A percentile compares a stretch with the other conserved stretches of the same genome.
phyloP scores from a whole-genome alignment of 1,140 invertebrate genomes.

The Drosophila burlai region DNA sequence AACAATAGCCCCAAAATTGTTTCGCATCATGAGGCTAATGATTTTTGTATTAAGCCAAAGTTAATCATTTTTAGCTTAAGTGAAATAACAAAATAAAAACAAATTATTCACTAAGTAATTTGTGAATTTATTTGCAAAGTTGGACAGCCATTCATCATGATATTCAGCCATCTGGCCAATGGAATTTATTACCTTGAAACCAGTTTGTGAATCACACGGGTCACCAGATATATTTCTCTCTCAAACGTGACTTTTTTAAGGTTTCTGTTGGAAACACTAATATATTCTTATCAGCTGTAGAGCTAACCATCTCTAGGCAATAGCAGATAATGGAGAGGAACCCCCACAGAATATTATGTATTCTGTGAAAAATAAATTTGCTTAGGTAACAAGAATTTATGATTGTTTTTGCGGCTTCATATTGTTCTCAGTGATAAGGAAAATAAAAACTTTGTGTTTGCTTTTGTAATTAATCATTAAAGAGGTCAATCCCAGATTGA shows the following conservation, averaged over 20 bases:
- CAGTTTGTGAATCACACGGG: conserved; percentile 24
- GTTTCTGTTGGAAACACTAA: neutral
- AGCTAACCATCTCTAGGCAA: neutral
- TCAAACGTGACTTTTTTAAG: conserved; percentile 8
- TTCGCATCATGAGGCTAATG: neutral
- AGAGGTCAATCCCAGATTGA: neutral
- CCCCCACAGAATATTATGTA: neutral
- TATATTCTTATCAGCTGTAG: conserved; percentile 21
- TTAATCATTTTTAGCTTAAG: neutral
- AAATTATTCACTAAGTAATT: neutral
- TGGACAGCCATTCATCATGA: conserved; percentile 12
- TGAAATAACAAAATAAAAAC: neutral
- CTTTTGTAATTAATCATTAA: neutral
- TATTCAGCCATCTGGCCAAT: conserved; percentile 16
- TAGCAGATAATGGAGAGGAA: neutral
- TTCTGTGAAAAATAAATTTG: neutral
- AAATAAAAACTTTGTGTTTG: neutral
- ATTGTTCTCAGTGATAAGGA: neutral
- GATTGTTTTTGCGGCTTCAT: neutral
- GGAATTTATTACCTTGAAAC: conserved; percentile 7
- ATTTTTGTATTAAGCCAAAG: neutral
- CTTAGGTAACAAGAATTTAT: neutral
- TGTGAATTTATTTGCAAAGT: neutral
- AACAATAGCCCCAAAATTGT: neutral
- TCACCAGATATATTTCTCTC: neutral